A percentile compares a stretch with the other conserved stretches of the same genome.
Evolutionary conservation across 2,888 invertebrate genomes (phyloP).

Genomic region (Hybos culiciformis): DNA sequence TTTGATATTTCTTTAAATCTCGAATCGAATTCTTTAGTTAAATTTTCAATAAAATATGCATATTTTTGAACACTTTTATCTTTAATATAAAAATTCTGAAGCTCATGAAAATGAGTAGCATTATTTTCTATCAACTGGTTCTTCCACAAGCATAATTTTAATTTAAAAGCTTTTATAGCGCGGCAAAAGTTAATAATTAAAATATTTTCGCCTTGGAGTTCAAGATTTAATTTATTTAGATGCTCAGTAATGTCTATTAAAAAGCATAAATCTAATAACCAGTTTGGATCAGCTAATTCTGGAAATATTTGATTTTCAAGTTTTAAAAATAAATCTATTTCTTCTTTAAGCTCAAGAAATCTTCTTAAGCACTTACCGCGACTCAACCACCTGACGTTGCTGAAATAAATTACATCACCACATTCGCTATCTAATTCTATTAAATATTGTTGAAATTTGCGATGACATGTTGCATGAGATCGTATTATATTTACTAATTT

Average conservation of each 20-base stretch:
- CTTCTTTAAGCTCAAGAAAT: slow-evolving; percentile 7
- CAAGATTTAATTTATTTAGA: neutral
- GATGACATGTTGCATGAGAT: slow-evolving; percentile 1
- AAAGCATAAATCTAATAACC: neutral
- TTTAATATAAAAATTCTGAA: neutral
- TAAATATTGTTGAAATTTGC: slow-evolving; percentile 2
- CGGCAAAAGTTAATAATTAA: neutral
- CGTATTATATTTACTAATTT: slow-evolving; percentile 1
- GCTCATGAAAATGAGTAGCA: slow-evolving; percentile 1
- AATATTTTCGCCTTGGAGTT: neutral
- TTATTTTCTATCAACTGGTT: neutral
- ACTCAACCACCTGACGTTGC: slow-evolving; percentile 7
- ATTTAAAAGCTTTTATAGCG: neutral
- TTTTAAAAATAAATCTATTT: slow-evolving; percentile 6
- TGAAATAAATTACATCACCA: slow-evolving; percentile 8
- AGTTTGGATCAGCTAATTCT: neutral
- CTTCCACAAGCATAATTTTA: neutral
- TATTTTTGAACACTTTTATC: neutral
- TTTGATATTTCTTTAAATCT: neutral
- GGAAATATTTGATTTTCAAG: neutral
- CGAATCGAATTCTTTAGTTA: neutral
- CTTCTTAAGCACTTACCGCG: slow-evolving; percentile 6
- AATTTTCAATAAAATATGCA: neutral
- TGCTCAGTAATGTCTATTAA: neutral
- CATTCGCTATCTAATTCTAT: slow-evolving; percentile 5